Conservation (phyloP, 2,797 vertebrate genomes). For the Falco biarmicus region DNA sequence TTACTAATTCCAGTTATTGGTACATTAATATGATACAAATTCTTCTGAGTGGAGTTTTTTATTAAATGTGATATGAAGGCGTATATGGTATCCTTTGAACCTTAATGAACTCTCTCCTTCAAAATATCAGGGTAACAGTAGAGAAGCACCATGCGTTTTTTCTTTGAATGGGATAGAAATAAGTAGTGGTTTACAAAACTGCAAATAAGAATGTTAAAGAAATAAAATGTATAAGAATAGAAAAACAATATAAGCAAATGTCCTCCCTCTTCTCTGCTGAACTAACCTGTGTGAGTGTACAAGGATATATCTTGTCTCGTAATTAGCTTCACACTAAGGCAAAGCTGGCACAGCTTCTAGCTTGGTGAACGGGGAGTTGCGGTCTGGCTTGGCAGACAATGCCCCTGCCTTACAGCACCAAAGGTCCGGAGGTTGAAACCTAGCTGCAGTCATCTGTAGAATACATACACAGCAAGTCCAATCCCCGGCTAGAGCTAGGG, state of each 20-base stretch:
- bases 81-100: neutral
- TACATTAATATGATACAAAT: neutral
- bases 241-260: neutral
- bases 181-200: neutral
- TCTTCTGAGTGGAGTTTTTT: neutral
- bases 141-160: neutral
- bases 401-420: neutral
- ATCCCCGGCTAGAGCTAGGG: neutral
- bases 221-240: neutral
- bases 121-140: neutral
- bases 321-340: neutral
- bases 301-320: neutral
- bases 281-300: neutral
- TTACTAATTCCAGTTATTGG: neutral
- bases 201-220: neutral
- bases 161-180: neutral
- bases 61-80: neutral
- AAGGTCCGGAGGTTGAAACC: neutral
- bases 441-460: neutral
- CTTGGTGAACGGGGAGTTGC: neutral
- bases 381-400: neutral
- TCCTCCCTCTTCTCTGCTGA: neutral
- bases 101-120: neutral
- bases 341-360: neutral
- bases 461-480: neutral